Evolutionary conservation across 2,888 invertebrate genomes (phyloP), one percentile per base, ranked within the genome.

Genomic region (Synanthedon myopaeformis): DNA sequence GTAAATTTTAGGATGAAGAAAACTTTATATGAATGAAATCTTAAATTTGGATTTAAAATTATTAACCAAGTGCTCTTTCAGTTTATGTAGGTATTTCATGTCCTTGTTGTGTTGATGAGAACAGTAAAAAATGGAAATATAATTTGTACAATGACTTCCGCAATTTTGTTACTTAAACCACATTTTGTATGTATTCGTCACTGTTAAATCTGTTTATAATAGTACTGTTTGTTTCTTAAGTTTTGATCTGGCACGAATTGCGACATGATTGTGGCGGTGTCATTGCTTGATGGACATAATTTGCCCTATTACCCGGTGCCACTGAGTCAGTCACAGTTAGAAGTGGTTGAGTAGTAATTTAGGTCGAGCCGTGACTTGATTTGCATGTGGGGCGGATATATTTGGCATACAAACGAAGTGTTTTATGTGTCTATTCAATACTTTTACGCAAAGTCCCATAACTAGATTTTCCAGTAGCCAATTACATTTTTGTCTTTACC

Each of bases 141-240:
- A 60, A 67, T 68, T 55, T 55, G 49, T 28, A 51, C 72, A 72
- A 76, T 76, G 63, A 64, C 65, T 58, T 67, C 49, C 49, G 14
- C 49, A 49, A 23, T 70, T 72, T 72, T 64, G 64, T 64, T 64
- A 58, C 53, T 51, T 54, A 67, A 67, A 65, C 59, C 58, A 61
- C 63, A 59, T 63, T 73, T 70, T 69, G 69, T 62, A 65, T 63
- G 61, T 57, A 63, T 70, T 73, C 66, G 70, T 76, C 75, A 74
- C 70, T 64, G 69, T 67, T 66, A 82, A 86, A 86, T 86, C 72
- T 80, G 69, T 79, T 85, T 86, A 79, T 84, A 85, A 86, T 86
- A 70, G 79, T 66, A 66, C 56, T 69, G 66, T 74, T 78, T 79
- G 17, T 49, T 75, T 68, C 65, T 63, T 74, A 74, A 69, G 61